phyloP scores from a whole-genome alignment of 1,140 invertebrate species.

The Cydia fagiglandana region DNA sequence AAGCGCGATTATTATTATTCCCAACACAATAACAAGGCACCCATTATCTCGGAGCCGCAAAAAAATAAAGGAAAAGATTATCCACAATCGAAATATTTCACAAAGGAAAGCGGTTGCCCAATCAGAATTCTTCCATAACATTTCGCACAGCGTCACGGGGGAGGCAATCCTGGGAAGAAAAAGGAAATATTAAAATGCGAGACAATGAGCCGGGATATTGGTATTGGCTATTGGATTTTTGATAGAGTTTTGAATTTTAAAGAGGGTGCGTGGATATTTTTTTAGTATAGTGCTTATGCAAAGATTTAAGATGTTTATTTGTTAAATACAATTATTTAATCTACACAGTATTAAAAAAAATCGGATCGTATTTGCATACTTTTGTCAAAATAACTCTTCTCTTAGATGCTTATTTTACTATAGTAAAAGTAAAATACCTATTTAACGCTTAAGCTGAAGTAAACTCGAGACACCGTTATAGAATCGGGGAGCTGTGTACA shows the following conservation, averaged over 20 bases:
- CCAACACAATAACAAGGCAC: constrained; percentile 5
- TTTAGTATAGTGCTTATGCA: too few relatives aligned
- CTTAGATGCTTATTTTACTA: too few relatives aligned
- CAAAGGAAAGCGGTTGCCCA: constrained; percentile 27
- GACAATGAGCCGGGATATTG: constrained; percentile 29
- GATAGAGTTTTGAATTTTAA: constrained; percentile 28
- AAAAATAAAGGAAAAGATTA: constrained; percentile 26
- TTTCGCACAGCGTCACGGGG: constrained; percentile 24
- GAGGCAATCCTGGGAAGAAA: constrained; percentile 25
- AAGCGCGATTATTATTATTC: background rate
- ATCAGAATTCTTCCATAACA: constrained; percentile 32
- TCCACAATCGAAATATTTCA: constrained; percentile 27
- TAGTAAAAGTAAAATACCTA: too few relatives aligned
- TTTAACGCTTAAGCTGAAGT: background rate
- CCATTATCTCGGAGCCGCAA: constrained; percentile 21
- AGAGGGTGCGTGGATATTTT: background rate
- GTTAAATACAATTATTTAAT: too few relatives aligned
- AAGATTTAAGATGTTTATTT: background rate
- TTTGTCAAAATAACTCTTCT: too few relatives aligned
- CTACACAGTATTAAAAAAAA: too few relatives aligned
- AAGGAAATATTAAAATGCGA: constrained; percentile 32
- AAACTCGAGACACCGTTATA: background rate
- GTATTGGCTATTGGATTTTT: constrained; percentile 31
- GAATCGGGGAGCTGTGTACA: background rate
- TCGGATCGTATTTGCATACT: too few relatives aligned